These are phyloP conservation scores for Timandra comae DNA, from an alignment of 2,888 invertebrate species.

Conservation along the genomic window DNA sequence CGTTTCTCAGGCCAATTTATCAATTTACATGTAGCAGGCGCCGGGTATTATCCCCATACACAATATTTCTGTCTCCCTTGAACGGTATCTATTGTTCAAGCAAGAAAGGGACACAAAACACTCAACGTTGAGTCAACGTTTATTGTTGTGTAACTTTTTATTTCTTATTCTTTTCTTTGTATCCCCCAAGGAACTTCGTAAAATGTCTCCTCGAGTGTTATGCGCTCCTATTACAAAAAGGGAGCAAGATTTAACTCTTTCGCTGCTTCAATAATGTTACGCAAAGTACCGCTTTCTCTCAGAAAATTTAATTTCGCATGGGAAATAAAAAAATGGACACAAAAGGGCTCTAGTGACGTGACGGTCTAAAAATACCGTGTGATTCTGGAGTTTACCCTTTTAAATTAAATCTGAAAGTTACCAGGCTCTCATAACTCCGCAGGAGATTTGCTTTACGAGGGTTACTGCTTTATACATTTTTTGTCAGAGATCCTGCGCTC, in stretches of 20 bases:
- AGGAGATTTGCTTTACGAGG: constrained; percentile 28
- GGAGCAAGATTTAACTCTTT: constrained; percentile 25
- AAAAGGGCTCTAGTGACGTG: constrained; percentile 1
- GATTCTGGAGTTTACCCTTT: constrained; percentile 28
- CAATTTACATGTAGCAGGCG: neutral
- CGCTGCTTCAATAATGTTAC: constrained; percentile 13
- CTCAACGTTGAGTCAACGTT: constrained; percentile 1
- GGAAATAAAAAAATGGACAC: constrained; percentile 8
- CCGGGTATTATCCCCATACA: no score
- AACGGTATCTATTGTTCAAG: neutral
- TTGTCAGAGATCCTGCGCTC: constrained; percentile 2
- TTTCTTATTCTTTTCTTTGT: constrained; percentile 6
- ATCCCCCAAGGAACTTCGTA: constrained; percentile 7
- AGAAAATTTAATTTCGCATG: constrained; percentile 1
- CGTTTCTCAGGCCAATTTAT: neutral
- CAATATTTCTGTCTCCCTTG: constrained; percentile 3
- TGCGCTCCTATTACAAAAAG: constrained; percentile 17
- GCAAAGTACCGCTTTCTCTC: constrained; percentile 6
- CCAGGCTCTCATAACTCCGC: constrained; percentile 34
- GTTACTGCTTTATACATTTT: constrained; percentile 9
- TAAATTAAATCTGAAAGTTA: constrained; percentile 32
- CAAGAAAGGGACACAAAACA: constrained; percentile 5
- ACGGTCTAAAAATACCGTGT: constrained; percentile 17
- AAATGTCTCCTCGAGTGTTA: constrained; percentile 8
- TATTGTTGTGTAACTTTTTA: constrained; percentile 9